Conservation (phyloP, 2,113 vertebrate genomes). For the Candoia aspera region DNA sequence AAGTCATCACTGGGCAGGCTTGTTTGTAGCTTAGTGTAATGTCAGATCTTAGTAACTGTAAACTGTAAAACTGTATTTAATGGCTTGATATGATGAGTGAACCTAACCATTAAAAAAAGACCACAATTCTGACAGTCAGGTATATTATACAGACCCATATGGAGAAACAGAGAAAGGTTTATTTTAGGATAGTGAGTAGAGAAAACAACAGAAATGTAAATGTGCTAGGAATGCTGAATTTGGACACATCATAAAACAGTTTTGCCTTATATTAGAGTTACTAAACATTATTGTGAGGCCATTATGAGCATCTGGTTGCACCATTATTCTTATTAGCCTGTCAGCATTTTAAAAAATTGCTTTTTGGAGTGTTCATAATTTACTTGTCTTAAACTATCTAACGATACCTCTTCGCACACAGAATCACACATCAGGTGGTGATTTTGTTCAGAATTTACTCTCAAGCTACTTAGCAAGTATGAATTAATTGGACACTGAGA, state of each 20-base stretch:
- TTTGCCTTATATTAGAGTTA: conserved; percentile 21
- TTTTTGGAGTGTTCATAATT: conserved; percentile 16
- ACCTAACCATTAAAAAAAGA: neutral
- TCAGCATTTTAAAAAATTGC: conserved; percentile 15
- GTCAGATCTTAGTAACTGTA: neutral
- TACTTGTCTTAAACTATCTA: conserved; percentile 36
- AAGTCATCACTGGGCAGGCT: neutral
- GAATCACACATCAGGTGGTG: conserved; percentile 27
- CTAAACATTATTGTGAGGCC: neutral
- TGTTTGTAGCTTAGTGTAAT: neutral
- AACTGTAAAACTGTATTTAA: neutral
- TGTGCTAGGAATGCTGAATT: neutral
- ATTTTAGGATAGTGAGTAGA: neutral
- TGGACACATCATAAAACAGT: neutral
- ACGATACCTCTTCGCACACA: conserved; percentile 13
- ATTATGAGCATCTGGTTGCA: conserved; percentile 25
- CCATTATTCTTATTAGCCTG: neutral
- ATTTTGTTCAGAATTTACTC: conserved; percentile 28
- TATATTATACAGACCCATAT: neutral
- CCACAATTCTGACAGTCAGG: neutral
- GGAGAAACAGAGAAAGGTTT: neutral
- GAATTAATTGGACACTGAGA: conserved; percentile 31
- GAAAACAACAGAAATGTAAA: neutral
- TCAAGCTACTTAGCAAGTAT: conserved; percentile 37
- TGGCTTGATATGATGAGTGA: neutral